Conservation (phyloP, 2,113 vertebrate species). For the Ceuthmochares aereus region DNA sequence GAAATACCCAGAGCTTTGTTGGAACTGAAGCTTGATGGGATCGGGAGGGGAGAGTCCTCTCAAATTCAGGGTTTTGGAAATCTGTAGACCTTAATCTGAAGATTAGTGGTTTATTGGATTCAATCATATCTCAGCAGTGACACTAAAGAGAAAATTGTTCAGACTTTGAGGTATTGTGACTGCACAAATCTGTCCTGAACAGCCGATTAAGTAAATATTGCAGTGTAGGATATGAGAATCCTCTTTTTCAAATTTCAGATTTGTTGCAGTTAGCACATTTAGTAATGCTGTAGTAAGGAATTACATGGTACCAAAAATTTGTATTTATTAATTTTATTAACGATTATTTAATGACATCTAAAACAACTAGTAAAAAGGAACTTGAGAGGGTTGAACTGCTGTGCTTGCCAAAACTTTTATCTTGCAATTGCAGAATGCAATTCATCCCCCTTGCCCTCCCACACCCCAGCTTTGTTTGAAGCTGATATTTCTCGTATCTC, state of each 20-base stretch:
- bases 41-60: neutral
- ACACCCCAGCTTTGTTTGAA: slow-evolving; percentile 18
- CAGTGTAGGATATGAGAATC: neutral
- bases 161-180: neutral
- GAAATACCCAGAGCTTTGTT: neutral
- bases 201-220: neutral
- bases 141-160: neutral
- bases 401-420: slow-evolving; percentile 14
- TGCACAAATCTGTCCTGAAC: neutral
- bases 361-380: neutral
- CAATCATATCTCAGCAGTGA: neutral
- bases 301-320: neutral
- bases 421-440: neutral
- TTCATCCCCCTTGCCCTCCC: neutral
- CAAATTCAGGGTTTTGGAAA: neutral
- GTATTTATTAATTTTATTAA: neutral
- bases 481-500: slow-evolving; percentile 49
- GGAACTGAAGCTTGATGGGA: neutral
- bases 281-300: neutral
- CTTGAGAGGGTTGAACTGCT: neutral
- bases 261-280: neutral
- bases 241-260: neutral
- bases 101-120: neutral
- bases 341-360: neutral
- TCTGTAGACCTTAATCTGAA: neutral